Evolutionary conservation across 1,140 invertebrate species (phyloP), one percentile per base, ranked within the genome.

Genomic region (Eueides isabella): DNA sequence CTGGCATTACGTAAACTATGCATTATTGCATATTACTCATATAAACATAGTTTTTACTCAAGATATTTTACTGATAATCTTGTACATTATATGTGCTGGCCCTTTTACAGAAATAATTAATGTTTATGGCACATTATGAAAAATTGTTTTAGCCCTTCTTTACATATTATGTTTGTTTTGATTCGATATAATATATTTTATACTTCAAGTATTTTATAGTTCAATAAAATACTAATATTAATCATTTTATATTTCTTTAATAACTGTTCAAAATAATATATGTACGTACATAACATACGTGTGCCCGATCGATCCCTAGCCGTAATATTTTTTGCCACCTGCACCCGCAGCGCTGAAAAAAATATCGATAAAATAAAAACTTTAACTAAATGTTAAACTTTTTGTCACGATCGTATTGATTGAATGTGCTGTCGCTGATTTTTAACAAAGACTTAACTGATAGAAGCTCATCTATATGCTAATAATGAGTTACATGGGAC

Each of bases 361-460:
- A 79, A 65, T 71, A 73, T 67, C 79, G 83, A 89, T 87, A 85
- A 83, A 88, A 87, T 83, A 84, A 85, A 86, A 84, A 76, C 35
- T 76, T 64, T 26, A 71, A 76, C 74, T 67, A 67, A 76, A 76
- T 61, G 55, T 72, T 70, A 73, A 80, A 65, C 78, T 92, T 91
- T 91, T 90, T 91, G 84, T 86, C 78, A 75, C 76, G 78, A 88
- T 86, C 83, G 72, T 85, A 89, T 92, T 93, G 89, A 92, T 93
- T 90, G 88, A 91, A 88, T 78, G 85, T 80, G 79, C 81, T 90
- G 90, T 91, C 90, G 91, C 91, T 91, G 91, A 93, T 92, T 92
- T 87, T 87, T 86, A 91, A 92, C 90, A 93, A 93, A 93, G 86
- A 76, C 67, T 11, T 75, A 81, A 87, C 82, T 88, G 91, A 92